Conservation (phyloP, 2,888 invertebrate genomes). For the Azorinus chamasolen region DNA sequence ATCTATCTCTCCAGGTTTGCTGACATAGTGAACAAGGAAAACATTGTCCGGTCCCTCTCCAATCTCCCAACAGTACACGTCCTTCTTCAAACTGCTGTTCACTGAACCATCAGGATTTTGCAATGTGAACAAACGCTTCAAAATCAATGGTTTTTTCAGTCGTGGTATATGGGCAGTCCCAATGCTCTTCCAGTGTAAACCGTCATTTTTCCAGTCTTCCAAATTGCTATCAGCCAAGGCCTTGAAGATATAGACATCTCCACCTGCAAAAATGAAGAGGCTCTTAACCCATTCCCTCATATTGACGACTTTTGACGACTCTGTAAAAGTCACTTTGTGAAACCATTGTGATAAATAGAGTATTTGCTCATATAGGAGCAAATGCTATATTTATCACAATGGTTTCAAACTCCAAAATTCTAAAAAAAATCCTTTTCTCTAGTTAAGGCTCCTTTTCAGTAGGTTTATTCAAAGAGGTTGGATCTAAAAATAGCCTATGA, state of each 20-base stretch:
- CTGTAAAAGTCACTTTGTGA: no score
- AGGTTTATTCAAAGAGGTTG: no score
- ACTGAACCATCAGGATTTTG: conserved; percentile 6
- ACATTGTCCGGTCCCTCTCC: conserved; percentile 9
- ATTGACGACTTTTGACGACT: no score
- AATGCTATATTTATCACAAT: no score
- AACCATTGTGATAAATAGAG: no score
- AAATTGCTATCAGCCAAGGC: background rate
- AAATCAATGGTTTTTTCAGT: conserved; percentile 17
- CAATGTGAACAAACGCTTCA: conserved; percentile 23
- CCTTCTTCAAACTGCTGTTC: conserved; percentile 22
- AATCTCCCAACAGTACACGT: conserved; percentile 36
- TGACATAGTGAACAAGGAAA: conserved; percentile 38
- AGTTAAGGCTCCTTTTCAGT: no score
- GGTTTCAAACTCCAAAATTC: no score
- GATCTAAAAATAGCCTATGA: no score
- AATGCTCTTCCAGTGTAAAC: conserved; percentile 38
- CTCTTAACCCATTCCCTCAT: no score
- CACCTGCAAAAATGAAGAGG: conserved; percentile 29
- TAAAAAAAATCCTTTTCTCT: no score
- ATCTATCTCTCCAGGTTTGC: no score
- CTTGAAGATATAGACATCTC: conserved; percentile 48
- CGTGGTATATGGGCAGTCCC: conserved; percentile 34
- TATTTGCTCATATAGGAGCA: no score
- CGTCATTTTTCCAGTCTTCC: conserved; percentile 46